phyloP scores from a whole-genome alignment of 2,113 vertebrate species.

The Gnathonemus longibarbis region DNA sequence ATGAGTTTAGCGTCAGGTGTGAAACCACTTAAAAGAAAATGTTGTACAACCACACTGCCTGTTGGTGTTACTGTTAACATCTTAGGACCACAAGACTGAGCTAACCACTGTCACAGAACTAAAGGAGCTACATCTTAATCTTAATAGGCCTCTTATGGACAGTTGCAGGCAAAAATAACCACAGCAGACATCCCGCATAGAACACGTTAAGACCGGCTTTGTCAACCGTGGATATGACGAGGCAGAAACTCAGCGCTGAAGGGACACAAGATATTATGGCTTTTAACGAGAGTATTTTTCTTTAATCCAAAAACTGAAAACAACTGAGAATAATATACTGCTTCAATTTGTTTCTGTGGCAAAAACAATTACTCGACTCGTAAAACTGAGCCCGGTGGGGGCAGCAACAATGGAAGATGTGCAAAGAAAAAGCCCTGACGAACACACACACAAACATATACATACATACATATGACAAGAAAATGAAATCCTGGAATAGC shows the following conservation, averaged over 20 bases:
- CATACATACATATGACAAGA: neutral
- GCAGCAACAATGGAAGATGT: neutral
- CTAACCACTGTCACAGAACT: neutral
- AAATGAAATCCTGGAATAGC: neutral
- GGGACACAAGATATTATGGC: neutral
- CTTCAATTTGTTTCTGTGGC: neutral
- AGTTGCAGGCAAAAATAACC: neutral
- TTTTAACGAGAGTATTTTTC: neutral
- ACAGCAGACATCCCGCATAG: too few relatives aligned
- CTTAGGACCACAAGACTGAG: neutral
- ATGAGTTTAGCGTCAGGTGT: neutral
- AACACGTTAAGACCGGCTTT: neutral
- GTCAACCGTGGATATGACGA: neutral
- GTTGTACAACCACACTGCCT: neutral
- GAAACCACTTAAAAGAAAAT: constrained; percentile 12
- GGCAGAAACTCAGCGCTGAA: neutral
- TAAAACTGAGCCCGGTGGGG: neutral
- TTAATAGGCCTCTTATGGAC: neutral
- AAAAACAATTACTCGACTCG: neutral
- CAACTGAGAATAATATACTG: neutral
- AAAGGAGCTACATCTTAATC: neutral
- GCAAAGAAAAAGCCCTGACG: neutral
- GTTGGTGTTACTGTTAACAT: constrained; percentile 15
- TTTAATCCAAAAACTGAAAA: neutral
- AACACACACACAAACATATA: neutral